phyloP scores from a whole-genome alignment of 2,113 vertebrate species.

The Apodemus speciosus region DNA sequence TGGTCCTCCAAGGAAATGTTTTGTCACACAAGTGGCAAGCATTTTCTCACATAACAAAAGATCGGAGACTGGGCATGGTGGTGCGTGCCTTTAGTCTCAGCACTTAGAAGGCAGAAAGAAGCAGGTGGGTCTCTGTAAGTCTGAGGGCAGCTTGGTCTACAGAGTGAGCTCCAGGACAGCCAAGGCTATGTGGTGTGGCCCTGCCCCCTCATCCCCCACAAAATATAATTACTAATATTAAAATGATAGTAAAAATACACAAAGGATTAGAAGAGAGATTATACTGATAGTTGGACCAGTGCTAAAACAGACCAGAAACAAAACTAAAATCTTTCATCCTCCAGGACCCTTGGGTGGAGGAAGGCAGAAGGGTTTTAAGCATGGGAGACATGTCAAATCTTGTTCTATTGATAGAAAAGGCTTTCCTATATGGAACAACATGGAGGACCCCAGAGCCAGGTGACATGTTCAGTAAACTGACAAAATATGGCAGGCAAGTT shows the following conservation, averaged over 20 bases:
- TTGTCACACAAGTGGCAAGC: background rate
- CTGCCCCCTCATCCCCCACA: background rate
- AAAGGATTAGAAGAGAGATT: background rate
- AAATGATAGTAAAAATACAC: background rate
- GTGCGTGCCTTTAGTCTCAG: background rate
- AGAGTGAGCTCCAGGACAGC: background rate
- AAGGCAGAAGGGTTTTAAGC: background rate
- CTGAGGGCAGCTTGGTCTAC: background rate
- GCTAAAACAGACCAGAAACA: background rate
- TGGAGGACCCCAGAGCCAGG: background rate
- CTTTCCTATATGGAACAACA: background rate
- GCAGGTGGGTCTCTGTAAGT: background rate
- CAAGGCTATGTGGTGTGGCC: background rate
- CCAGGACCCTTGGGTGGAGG: background rate
- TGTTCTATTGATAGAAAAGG: constrained; percentile 23
- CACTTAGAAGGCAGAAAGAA: background rate
- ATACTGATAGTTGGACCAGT: background rate
- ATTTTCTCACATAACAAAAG: background rate
- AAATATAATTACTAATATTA: background rate
- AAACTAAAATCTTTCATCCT: background rate
- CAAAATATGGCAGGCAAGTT: background rate
- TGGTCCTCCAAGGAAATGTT: background rate
- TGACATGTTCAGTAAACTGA: background rate
- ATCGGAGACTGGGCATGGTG: background rate
- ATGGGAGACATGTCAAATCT: background rate